Evolutionary conservation across 2,113 vertebrate species (phyloP).

Genomic region (Upupa epops): DNA sequence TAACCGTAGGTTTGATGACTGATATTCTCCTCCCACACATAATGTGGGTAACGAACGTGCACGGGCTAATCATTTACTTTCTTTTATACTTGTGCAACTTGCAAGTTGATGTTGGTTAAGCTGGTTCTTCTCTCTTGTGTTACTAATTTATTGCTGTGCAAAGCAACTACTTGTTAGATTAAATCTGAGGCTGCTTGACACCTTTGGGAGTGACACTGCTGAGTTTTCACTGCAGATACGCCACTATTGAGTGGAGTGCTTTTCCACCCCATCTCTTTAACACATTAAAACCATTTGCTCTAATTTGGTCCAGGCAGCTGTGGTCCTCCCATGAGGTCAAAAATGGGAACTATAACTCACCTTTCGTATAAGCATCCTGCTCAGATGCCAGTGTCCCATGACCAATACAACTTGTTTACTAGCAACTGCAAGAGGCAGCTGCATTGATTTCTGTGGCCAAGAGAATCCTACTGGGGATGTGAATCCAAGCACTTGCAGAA

Average conservation of each 20-base stretch:
- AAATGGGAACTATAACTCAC: neutral
- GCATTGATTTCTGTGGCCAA: neutral
- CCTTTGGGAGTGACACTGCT: neutral
- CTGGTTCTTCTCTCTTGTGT: neutral
- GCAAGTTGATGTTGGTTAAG: neutral
- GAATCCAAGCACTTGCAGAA: neutral
- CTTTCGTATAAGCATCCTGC: neutral
- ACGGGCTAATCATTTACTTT: neutral
- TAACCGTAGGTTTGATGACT: neutral
- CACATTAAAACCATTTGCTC: neutral
- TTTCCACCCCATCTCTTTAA: neutral
- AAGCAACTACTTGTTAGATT: neutral
- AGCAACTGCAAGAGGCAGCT: conserved; percentile 3
- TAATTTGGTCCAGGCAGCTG: neutral
- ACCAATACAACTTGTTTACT: neutral
- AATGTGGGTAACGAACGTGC: neutral
- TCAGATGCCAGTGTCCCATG: neutral
- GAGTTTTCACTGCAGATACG: neutral
- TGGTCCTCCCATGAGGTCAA: neutral
- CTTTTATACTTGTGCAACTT: neutral
- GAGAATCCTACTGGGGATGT: neutral
- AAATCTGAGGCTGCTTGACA: too few relatives aligned
- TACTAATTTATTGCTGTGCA: neutral
- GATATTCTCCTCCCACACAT: neutral
- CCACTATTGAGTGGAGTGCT: fast-evolving